Evolutionary conservation across 2,888 invertebrate species (phyloP).

Genomic region (Neoascia interrupta): DNA sequence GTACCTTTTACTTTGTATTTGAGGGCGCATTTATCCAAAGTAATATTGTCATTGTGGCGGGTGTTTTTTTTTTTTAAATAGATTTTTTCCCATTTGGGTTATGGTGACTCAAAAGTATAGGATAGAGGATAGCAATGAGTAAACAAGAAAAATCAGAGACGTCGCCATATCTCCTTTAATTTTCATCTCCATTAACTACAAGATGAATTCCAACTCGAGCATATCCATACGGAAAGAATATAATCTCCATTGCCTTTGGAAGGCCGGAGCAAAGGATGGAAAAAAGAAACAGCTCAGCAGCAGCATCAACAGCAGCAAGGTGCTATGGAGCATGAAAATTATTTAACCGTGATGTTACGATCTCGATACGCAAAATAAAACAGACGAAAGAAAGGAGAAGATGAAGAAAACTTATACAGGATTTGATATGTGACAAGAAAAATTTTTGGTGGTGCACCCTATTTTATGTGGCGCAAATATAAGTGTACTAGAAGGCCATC

Average conservation of each 20-base stretch:
- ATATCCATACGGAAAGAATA: constrained; percentile 64
- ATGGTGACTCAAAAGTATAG: not conserved
- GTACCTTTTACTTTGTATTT: constrained; percentile 51
- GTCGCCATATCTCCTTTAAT: constrained; percentile 67
- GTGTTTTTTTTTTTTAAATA: constrained; percentile 11
- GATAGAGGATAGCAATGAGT: constrained; percentile 36
- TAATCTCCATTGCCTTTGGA: constrained; percentile 53
- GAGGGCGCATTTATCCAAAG: constrained; percentile 55
- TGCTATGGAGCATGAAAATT: constrained; percentile 77
- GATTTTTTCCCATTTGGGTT: not conserved
- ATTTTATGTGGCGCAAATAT: no score
- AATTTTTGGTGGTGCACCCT: constrained; percentile 23
- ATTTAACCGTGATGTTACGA: constrained; percentile 79
- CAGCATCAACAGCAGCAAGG: constrained; percentile 71
- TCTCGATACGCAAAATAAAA: constrained; percentile 63
- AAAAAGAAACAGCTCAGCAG: constrained; percentile 35
- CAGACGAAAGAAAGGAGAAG: constrained; percentile 35
- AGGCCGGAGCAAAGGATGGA: constrained; percentile 18
- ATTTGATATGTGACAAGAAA: not conserved
- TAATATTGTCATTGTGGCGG: constrained; percentile 36
- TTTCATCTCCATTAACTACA: constrained; percentile 69
- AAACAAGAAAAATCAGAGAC: constrained; percentile 65
- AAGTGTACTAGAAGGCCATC: no score
- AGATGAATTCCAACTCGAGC: constrained; percentile 67
- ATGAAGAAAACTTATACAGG: constrained; percentile 18